Evolutionary conservation across 1,140 invertebrate genomes (phyloP).

Genomic region (Meloidogyne exigua): DNA sequence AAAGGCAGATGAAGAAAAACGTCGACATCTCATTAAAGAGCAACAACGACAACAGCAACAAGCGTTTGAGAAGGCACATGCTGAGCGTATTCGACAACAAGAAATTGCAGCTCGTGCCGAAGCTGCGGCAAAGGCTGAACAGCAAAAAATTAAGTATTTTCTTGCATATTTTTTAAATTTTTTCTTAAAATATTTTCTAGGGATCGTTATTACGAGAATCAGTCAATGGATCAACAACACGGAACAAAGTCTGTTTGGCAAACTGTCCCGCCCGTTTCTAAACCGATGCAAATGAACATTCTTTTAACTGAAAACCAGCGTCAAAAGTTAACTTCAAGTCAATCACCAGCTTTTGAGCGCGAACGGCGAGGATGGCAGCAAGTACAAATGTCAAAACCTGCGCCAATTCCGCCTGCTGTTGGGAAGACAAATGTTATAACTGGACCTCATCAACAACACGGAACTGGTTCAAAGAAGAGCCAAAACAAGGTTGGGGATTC

Average conservation of each 20-base stretch:
- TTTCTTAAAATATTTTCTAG: neutral
- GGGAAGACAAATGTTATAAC: neutral
- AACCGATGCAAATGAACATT: neutral
- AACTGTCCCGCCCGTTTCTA: neutral
- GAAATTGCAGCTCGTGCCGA: constrained; percentile 21
- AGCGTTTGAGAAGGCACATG: constrained; percentile 19
- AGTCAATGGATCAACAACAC: neutral
- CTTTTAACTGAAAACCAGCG: neutral
- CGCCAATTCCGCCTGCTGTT: constrained; percentile 24
- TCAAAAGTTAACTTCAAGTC: neutral
- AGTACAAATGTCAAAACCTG: constrained; percentile 17
- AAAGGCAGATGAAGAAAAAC: constrained; percentile 36
- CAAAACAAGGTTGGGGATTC: constrained; percentile 4
- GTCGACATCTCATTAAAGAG: constrained; percentile 31
- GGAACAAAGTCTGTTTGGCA: constrained; percentile 1
- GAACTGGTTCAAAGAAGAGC: neutral
- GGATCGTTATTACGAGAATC: neutral
- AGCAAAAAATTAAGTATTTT: constrained; percentile 7
- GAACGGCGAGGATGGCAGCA: constrained; percentile 28
- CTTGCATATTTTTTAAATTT: neutral
- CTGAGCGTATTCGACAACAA: constrained; percentile 2
- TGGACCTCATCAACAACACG: neutral
- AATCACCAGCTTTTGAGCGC: constrained; percentile 3
- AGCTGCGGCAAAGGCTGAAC: constrained; percentile 28
- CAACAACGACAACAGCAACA: constrained; percentile 34